A percentile compares a stretch with the other conserved stretches of the same genome.
phyloP scores from a whole-genome alignment of 2,113 vertebrate species.

The Plectropomus leopardus region DNA sequence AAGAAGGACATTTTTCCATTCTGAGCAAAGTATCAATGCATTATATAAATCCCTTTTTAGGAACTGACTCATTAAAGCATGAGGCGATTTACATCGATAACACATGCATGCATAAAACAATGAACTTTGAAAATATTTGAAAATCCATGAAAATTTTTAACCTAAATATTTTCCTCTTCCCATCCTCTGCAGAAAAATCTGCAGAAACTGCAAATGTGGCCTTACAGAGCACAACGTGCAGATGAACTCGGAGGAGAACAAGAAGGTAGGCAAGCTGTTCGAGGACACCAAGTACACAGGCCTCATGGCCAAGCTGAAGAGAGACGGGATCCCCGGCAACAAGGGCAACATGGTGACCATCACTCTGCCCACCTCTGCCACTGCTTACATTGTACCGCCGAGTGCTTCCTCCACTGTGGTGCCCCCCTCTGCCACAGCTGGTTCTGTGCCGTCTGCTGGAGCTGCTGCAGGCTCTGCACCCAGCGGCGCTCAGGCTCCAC shows the following conservation, averaged over 20 bases:
- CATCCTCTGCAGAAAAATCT: slow-evolving; percentile 91
- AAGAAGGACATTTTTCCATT: background rate
- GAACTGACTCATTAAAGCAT: too few relatives aligned
- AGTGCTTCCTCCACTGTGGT: slow-evolving; percentile 25
- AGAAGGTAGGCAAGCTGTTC: slow-evolving; percentile 96
- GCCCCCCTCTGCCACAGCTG: slow-evolving; percentile 7
- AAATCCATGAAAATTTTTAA: too few relatives aligned
- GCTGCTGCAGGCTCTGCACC: slow-evolving; percentile 1
- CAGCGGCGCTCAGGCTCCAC: background rate
- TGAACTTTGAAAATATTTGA: background rate
- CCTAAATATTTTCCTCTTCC: background rate
- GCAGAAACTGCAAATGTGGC: slow-evolving; percentile 97
- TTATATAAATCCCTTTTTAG: background rate
- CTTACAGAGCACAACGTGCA: slow-evolving; percentile 94
- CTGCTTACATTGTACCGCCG: slow-evolving; percentile 46
- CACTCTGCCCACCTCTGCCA: slow-evolving; percentile 84
- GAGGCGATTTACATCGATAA: background rate
- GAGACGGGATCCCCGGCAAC: slow-evolving; percentile 90
- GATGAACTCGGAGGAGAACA: slow-evolving; percentile 91
- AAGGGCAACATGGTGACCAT: slow-evolving; percentile 91
- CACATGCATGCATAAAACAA: background rate
- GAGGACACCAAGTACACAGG: slow-evolving; percentile 97
- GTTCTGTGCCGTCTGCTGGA: background rate
- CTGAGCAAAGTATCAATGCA: background rate
- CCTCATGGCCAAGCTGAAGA: slow-evolving; percentile 96